Evolutionary conservation across 1,140 invertebrate genomes (phyloP), one percentile per base, ranked within the genome.

Genomic region (Leguminivora glycinivorella): DNA sequence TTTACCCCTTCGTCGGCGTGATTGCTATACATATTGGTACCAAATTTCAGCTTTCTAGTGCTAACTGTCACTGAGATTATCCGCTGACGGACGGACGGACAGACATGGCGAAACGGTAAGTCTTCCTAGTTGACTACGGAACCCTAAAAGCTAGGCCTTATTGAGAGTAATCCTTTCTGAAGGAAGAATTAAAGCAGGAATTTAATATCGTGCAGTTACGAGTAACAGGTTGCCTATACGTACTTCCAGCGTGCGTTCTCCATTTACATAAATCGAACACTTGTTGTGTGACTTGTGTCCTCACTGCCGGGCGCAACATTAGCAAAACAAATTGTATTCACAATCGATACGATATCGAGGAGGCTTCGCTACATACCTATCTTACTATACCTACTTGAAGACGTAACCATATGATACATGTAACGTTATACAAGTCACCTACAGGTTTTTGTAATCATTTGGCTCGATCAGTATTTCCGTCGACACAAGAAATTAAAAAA

Each of bases 321-420:
- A 63, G 29, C 29, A 63, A 63, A 63, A 63, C 58, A 63, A 63
- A 63, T 63, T 63, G 58, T 63, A 63, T 63, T 63, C 58, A 63
- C 25, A 63, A 63, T 63, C 58, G 58, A 63, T 63, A 63, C 31
- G 58, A 29, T 34, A 63, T 63, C 58, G 58, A 31, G 29, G 58
- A 63, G 25, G 29, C 58, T 29, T 63, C 58, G 34, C 14, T 29
- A 31, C 25, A 12, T 63, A 31, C 9, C 19, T 52, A 52, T 52
- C 47, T 19, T 52, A 52, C 47, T 52, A 22, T 52, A 52, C 19
- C 47, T 52, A 22, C 47, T 22, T 6, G 17, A 52, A 52, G 47
- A 52, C 47, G n/a, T 47, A 22, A 19, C n/a, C 22, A 22, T 3
- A 52, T 52, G 47, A 22, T 52, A 22, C 7, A 52, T 52, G 47